These are phyloP conservation scores for Arenaria interpres DNA, from an alignment of 2,113 vertebrate species.

Conservation along the genomic window DNA sequence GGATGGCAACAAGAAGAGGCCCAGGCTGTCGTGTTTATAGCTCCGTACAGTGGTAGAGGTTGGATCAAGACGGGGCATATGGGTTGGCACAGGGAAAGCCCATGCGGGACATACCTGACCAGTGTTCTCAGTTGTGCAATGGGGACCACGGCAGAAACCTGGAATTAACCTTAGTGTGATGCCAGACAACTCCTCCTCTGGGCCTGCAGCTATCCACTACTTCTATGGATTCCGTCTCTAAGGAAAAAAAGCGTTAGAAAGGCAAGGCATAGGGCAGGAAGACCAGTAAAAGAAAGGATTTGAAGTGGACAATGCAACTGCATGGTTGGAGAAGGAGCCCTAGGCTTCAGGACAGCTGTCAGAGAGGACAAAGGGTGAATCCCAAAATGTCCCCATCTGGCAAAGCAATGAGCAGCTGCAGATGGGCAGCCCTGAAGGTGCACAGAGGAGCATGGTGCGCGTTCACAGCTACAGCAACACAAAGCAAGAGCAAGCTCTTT, in stretches of 20 bases:
- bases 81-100: background rate
- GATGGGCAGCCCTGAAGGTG: background rate
- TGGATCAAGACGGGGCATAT: rapidly evolving
- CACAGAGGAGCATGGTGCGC: background rate
- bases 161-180: background rate
- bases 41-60: background rate
- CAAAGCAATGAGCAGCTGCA: background rate
- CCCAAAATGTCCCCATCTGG: background rate
- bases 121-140: rapidly evolving
- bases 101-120: rapidly evolving
- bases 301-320: background rate
- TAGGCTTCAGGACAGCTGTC: background rate
- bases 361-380: background rate
- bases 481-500: background rate
- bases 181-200: background rate
- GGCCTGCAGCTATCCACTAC: background rate
- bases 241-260: background rate
- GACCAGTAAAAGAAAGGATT: background rate
- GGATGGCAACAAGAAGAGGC: background rate
- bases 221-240: background rate
- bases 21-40: background rate
- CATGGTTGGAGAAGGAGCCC: rapidly evolving
- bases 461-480: background rate
- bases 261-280: background rate
- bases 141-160: background rate